A percentile compares a stretch with the other conserved stretches of the same genome.
Evolutionary conservation across 2,797 vertebrate species (phyloP).

Genomic region (Pteropus rufus): DNA sequence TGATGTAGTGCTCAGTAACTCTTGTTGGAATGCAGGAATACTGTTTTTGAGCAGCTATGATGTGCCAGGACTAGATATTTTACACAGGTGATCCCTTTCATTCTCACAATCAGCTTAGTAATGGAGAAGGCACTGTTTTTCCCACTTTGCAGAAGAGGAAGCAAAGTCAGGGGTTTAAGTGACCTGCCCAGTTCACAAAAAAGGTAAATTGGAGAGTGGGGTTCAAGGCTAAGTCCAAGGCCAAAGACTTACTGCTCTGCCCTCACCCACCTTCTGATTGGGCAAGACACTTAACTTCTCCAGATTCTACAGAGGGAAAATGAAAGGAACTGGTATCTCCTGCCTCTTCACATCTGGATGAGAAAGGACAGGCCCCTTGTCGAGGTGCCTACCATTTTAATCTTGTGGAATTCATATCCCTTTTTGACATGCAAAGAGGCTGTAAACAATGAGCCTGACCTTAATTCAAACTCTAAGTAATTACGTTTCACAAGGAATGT

Average conservation of each 20-base stretch:
- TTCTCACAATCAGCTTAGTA: not conserved
- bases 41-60: not conserved
- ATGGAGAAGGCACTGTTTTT: not conserved
- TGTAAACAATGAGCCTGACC: slow-evolving; percentile 38
- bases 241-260: not conserved
- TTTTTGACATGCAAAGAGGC: slow-evolving; percentile 18
- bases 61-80: not conserved
- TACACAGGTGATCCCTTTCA: not conserved
- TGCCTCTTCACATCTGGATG: not conserved
- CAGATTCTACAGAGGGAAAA: not conserved
- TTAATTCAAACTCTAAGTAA: slow-evolving; percentile 58
- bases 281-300: not conserved
- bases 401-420: not conserved
- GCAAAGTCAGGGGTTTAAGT: not conserved
- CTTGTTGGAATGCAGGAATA: not conserved
- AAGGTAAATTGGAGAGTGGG: not conserved
- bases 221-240: not conserved
- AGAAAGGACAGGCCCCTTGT: not conserved
- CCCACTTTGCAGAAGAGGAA: not conserved
- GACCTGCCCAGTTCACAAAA: not conserved
- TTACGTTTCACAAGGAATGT: slow-evolving; percentile 62
- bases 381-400: not conserved
- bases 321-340: not conserved
- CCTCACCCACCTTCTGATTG: not conserved
- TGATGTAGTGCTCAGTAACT: not conserved